These are phyloP conservation scores for Noctuana brunneofusca DNA, from an alignment of 2,888 invertebrate species.

Conservation along the genomic window DNA sequence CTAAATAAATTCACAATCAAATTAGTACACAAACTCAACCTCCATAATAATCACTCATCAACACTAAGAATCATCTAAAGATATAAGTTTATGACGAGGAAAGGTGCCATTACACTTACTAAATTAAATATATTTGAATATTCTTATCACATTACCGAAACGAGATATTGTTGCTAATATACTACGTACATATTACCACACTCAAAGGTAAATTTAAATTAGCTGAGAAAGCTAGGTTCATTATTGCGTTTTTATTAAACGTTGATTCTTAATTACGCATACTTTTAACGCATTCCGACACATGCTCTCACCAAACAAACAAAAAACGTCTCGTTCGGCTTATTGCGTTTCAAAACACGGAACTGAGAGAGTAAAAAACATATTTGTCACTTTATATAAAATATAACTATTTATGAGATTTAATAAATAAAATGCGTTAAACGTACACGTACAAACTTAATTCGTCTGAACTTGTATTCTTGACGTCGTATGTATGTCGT, in stretches of 20 bases:
- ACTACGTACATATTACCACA: conserved; percentile 1
- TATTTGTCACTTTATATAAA: too few relatives aligned
- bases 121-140: background rate
- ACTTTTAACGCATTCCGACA: background rate
- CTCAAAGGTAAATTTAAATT: conserved; percentile 2
- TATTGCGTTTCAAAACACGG: too few relatives aligned
- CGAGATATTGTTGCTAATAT: background rate
- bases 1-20: background rate
- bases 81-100: background rate
- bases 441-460: too few relatives aligned
- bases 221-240: background rate
- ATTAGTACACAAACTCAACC: background rate
- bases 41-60: background rate
- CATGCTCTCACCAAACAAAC: background rate
- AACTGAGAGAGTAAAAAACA: too few relatives aligned
- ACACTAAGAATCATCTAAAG: background rate
- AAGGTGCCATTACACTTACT: background rate
- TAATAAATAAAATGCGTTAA: too few relatives aligned
- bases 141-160: background rate
- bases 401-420: too few relatives aligned
- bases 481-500: too few relatives aligned
- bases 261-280: background rate
- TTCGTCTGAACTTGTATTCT: too few relatives aligned
- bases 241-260: background rate
- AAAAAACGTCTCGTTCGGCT: background rate